Percentiles rank a stretch among this genome's conserved stretches.
Conservation (phyloP, 2,888 invertebrate species). For the Trisateles emortualis region DNA sequence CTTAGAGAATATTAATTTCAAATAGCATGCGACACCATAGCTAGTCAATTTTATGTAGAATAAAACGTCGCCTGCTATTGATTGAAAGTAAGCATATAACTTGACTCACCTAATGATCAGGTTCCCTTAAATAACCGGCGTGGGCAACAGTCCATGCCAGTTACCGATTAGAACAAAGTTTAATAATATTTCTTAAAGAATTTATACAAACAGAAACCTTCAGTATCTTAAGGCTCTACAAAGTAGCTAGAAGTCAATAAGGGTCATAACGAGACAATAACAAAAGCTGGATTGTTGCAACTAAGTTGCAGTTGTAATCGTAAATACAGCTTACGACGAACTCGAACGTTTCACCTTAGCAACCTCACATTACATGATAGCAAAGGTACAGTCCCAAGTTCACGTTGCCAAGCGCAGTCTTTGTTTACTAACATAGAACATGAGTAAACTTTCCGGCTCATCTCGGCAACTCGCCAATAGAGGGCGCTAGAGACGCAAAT, state of each 20-base stretch:
- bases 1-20: too few relatives aligned
- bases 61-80: too few relatives aligned
- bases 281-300: constrained; percentile 10
- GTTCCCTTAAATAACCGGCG: too few relatives aligned
- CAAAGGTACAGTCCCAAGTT: constrained; percentile 20
- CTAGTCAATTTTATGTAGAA: too few relatives aligned
- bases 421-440: constrained; percentile 83
- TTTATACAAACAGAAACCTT: neutral
- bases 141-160: too few relatives aligned
- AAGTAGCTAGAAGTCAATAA: neutral
- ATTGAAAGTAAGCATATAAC: too few relatives aligned
- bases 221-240: neutral
- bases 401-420: constrained; percentile 51
- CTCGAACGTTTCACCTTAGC: neutral
- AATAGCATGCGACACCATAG: too few relatives aligned
- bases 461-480: constrained; percentile 84
- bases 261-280: constrained; percentile 8
- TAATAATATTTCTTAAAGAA: too few relatives aligned
- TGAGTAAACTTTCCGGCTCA: constrained; percentile 73
- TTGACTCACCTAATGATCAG: too few relatives aligned
- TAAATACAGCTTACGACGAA: neutral
- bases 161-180: too few relatives aligned
- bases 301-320: constrained; percentile 1
- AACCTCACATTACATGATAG: neutral
- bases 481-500: constrained; percentile 79